Evolutionary conservation across 2,888 invertebrate species (phyloP), one percentile per base, ranked within the genome.

Genomic region (Caenorhabditis wallacei): DNA sequence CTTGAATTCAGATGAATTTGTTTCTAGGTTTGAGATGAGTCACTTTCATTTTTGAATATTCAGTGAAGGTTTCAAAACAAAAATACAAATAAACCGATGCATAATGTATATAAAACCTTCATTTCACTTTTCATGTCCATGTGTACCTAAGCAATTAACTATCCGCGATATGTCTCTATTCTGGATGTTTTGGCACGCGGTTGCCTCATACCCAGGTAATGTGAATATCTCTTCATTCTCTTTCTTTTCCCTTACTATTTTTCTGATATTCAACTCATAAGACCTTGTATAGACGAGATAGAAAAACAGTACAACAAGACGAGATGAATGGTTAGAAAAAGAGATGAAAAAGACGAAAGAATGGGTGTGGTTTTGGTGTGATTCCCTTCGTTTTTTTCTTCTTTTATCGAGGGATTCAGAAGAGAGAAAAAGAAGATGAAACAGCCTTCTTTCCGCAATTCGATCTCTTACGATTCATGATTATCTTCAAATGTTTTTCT

Each of bases 121-220:
- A 35, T 40, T 43, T 30, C 56, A 56, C 57, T 16, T n/a, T 43
- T 30, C 13, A 10, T 8, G 20, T 13, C 24, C 18, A 37, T 69
- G 26, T 69, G 24, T 56, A 57, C 48, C 30, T 48, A 56, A 13
- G 30, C 70, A 70, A 70, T 70, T 70, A 70, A 26, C 71, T 24
- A 35, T 71, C 51, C 59, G 71, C 3, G 3, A 71, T 71, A 71
- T 51, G 48, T 70, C 59, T 70, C 57, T 57, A 70, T 59, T 48
- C 30, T 30, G 56, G 43, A 71, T 71, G 71, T 70, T 70, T 70
- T 70, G 70, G 57, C 70, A 70, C 69, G 69, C 69, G n/a, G 69
- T 35, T 46, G 26, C 24, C 63, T 46, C n/a, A 3, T 30, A 8
- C 30, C 63, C 63, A 30, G 70, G 70, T 70, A 70, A 70, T 70